Conservation (phyloP, 2,888 invertebrate species). For the Artemia sinica region DNA sequence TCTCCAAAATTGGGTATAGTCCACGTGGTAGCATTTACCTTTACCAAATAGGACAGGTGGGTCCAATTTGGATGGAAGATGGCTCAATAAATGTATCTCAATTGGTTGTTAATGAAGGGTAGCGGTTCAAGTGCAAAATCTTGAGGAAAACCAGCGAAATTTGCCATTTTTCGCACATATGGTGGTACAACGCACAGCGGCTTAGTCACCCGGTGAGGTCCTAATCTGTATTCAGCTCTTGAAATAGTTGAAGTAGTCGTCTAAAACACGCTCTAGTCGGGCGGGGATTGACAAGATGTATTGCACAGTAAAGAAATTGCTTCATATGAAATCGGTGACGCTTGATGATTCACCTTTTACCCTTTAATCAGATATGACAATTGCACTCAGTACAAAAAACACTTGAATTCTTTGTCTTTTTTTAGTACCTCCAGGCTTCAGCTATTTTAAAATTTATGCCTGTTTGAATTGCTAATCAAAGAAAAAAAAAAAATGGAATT, state of each 20-base stretch:
- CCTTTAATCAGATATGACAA: too few relatives aligned
- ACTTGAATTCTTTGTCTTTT: too few relatives aligned
- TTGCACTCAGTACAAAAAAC: too few relatives aligned
- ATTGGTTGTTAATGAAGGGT: background rate
- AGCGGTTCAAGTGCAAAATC: background rate
- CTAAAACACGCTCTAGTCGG: slow-evolving; percentile 4
- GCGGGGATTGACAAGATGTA: slow-evolving; percentile 13
- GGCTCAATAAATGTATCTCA: slow-evolving; percentile 6
- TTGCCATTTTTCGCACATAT: background rate
- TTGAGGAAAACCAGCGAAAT: background rate
- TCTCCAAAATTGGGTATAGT: slow-evolving; percentile 1
- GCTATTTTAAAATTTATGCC: too few relatives aligned
- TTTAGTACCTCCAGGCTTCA: too few relatives aligned
- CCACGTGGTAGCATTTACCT: slow-evolving; percentile 13
- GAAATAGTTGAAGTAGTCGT: slow-evolving; percentile 4
- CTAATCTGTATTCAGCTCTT: slow-evolving; percentile 13
- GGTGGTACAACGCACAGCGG: background rate
- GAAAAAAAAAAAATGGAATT: too few relatives aligned
- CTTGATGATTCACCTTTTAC: too few relatives aligned
- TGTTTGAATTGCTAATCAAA: too few relatives aligned
- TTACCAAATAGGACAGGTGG: slow-evolving; percentile 13
- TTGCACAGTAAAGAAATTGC: slow-evolving; percentile 5
- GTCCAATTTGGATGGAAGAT: slow-evolving; percentile 5
- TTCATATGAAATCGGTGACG: background rate
- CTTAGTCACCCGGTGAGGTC: slow-evolving; percentile 13